Percentiles rank a stretch among this genome's conserved stretches.
Conservation (phyloP, 1,140 invertebrate species). For the Cyphomyrmex costatus region DNA sequence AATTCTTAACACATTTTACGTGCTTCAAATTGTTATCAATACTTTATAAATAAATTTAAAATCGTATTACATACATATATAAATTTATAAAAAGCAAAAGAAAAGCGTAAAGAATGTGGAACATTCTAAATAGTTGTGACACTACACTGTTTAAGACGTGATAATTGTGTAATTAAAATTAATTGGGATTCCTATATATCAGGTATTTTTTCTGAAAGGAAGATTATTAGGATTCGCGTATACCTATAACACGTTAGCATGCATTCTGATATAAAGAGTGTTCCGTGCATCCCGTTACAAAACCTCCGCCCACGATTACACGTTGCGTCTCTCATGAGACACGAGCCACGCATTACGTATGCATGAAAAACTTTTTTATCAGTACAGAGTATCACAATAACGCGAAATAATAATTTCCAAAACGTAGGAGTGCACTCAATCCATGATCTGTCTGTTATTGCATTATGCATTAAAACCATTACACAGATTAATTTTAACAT, state of each 20-base stretch:
- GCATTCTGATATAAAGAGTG: not conserved
- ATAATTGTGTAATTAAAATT: constrained; percentile 4
- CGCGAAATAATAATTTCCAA: constrained; percentile 44
- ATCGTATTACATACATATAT: too few species aligned
- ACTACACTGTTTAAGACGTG: not conserved
- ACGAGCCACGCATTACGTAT: constrained; percentile 44
- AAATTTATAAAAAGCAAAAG: constrained; percentile 7
- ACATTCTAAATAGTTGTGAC: not conserved
- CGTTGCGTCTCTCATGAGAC: constrained; percentile 47
- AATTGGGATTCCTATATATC: not conserved
- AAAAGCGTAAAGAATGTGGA: not conserved
- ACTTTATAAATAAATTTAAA: not conserved
- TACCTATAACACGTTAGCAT: not conserved
- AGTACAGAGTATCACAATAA: constrained; percentile 48
- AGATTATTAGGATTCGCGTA: constrained; percentile 28
- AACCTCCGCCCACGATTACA: not conserved
- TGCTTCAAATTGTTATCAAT: not conserved
- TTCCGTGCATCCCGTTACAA: constrained; percentile 8
- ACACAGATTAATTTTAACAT: not conserved
- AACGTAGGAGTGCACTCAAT: constrained; percentile 1
- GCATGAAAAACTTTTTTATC: constrained; percentile 63
- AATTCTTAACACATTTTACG: not conserved
- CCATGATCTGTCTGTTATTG: not conserved
- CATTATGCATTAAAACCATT: constrained; percentile 8
- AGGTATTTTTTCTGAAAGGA: not conserved